Conservation (phyloP, 1,140 invertebrate genomes). For the Sipha flava region DNA sequence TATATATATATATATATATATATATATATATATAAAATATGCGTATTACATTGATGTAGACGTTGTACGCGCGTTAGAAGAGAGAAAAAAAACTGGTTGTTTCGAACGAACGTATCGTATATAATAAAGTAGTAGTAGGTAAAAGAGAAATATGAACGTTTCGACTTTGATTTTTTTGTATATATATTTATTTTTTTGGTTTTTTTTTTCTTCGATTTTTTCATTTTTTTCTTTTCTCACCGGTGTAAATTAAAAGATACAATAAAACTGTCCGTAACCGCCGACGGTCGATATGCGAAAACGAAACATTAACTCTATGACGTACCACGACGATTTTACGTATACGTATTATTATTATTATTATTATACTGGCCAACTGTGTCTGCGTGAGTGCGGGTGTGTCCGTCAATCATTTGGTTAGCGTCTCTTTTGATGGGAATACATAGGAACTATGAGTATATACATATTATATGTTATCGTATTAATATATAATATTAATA, state of each 20-base stretch:
- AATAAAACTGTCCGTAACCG: background rate
- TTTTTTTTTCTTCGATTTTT: background rate
- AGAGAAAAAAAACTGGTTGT: background rate
- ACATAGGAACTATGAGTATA: conserved; percentile 15
- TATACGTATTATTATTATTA: background rate
- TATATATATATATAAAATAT: background rate
- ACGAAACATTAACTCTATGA: background rate
- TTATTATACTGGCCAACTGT: background rate
- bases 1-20: background rate
- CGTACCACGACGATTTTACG: background rate
- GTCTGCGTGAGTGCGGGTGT: background rate
- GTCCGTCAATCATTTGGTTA: background rate
- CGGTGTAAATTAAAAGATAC: too few species aligned
- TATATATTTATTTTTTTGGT: background rate
- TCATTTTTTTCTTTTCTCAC: too few species aligned
- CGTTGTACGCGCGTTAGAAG: background rate
- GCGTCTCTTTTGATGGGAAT: background rate
- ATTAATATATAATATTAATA: too few species aligned
- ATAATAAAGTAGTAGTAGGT: background rate
- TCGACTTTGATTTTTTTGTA: background rate
- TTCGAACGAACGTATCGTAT: background rate
- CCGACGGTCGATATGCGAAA: background rate
- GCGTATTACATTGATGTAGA: background rate
- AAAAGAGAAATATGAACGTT: background rate
- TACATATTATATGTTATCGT: background rate